Conservation (phyloP, 2,113 vertebrate genomes). For the Empidonax alnorum region DNA sequence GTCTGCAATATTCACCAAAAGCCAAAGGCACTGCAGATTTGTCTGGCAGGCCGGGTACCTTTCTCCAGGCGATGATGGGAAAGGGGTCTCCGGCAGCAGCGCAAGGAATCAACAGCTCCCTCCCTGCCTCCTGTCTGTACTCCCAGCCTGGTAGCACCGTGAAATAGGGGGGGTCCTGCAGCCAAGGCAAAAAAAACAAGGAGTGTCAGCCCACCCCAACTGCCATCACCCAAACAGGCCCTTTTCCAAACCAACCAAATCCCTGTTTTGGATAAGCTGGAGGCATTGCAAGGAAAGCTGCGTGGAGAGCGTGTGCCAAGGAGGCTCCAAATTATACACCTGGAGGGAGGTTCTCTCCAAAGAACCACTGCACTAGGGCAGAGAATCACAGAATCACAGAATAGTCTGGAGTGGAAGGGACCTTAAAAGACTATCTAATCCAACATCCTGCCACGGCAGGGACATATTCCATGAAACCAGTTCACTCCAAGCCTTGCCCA, state of each 20-base stretch:
- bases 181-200: background rate
- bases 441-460: background rate
- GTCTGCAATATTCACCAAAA: slow-evolving; percentile 75
- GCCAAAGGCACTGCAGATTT: slow-evolving; percentile 76
- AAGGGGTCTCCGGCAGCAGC: slow-evolving; percentile 98
- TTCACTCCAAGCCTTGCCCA: background rate
- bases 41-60: slow-evolving; percentile 84
- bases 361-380: background rate
- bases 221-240: background rate
- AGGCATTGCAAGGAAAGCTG: background rate
- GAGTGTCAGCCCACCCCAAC: background rate
- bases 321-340: background rate
- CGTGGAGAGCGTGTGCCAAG: rapidly evolving
- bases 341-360: background rate
- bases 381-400: background rate
- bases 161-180: slow-evolving; percentile 98
- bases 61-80: slow-evolving; percentile 96
- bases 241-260: background rate
- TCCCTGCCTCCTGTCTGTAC: slow-evolving; percentile 97
- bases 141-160: slow-evolving; percentile 99
- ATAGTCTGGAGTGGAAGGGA: background rate
- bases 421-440: background rate
- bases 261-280: background rate
- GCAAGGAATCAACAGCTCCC: slow-evolving; percentile 97
- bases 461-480: background rate